Evolutionary conservation across 1,140 invertebrate species (phyloP).

Genomic region (Drosophila fuyamai): DNA sequence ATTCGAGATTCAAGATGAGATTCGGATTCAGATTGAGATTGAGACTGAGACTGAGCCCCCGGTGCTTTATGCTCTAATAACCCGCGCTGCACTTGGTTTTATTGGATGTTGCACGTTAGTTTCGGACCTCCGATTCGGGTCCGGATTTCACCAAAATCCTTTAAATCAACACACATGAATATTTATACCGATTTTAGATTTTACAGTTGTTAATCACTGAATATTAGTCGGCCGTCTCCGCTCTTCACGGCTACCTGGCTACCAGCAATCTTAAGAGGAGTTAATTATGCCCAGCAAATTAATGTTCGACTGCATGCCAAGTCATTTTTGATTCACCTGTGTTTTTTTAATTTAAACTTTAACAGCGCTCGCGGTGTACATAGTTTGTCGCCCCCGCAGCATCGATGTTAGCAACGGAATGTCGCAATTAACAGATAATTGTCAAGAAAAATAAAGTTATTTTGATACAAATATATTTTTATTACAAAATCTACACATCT

Average conservation of each 20-base stretch:
- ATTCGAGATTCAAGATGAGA: slow-evolving; percentile 35
- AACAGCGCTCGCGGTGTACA: not conserved
- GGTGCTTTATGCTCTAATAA: slow-evolving; percentile 45
- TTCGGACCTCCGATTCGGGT: slow-evolving; percentile 56
- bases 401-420: not conserved
- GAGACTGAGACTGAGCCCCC: slow-evolving; percentile 1
- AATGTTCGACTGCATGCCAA: slow-evolving; percentile 59
- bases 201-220: slow-evolving; percentile 76
- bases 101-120: slow-evolving; percentile 72
- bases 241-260: slow-evolving; percentile 69
- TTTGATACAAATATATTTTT: not conserved
- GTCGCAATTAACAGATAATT: not conserved
- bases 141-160: slow-evolving; percentile 77
- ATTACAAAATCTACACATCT: not conserved
- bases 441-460: not conserved
- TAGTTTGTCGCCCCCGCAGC: slow-evolving; percentile 11
- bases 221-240: slow-evolving; percentile 24
- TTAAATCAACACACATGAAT: slow-evolving; percentile 61
- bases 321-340: slow-evolving; percentile 3
- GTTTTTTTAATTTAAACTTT: slow-evolving; percentile 5
- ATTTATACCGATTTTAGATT: slow-evolving; percentile 57
- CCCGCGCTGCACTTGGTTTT: slow-evolving; percentile 61
- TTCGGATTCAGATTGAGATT: slow-evolving; percentile 38
- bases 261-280: slow-evolving; percentile 75
- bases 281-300: slow-evolving; percentile 71